Conservation (phyloP, 2,797 vertebrate genomes). For the Hippoglossus hippoglossus region DNA sequence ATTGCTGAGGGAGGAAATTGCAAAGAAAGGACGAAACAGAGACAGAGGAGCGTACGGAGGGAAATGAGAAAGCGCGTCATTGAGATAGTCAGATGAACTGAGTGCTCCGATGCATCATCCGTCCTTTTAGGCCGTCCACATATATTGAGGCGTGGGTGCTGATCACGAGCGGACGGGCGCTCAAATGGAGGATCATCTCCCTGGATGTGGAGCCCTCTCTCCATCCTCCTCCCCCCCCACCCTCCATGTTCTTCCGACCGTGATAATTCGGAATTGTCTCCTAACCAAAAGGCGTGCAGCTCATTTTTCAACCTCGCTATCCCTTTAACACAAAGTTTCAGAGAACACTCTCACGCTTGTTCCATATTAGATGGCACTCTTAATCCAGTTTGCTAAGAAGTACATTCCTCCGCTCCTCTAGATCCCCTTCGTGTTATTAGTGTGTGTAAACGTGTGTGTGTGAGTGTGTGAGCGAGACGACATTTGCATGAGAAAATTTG, state of each 20-base stretch:
- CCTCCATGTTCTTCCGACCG: constrained; percentile 48
- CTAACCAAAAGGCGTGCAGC: constrained; percentile 53
- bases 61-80: constrained; percentile 23
- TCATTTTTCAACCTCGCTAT: constrained; percentile 64
- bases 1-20: constrained; percentile 40
- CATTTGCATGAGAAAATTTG: constrained; percentile 61
- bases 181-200: constrained; percentile 63
- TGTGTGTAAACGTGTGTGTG: constrained; percentile 33
- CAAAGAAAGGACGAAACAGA: constrained; percentile 30
- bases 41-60: constrained; percentile 15
- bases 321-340: constrained; percentile 56
- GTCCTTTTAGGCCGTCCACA: constrained; percentile 49
- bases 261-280: constrained; percentile 70
- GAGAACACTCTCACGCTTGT: constrained; percentile 56
- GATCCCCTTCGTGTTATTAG: constrained; percentile 47
- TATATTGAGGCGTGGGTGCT: constrained; percentile 48
- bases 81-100: constrained; percentile 23
- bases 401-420: constrained; percentile 25
- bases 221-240: constrained; percentile 1
- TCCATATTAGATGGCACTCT: constrained; percentile 65
- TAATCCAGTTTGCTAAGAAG: constrained; percentile 70
- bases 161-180: constrained; percentile 57
- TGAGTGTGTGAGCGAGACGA: not conserved
- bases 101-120: constrained; percentile 41
- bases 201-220: constrained; percentile 40